Base-by-base conservation (phyloP, 2,113 vertebrate species). In the Tichodroma muraria region DNA sequence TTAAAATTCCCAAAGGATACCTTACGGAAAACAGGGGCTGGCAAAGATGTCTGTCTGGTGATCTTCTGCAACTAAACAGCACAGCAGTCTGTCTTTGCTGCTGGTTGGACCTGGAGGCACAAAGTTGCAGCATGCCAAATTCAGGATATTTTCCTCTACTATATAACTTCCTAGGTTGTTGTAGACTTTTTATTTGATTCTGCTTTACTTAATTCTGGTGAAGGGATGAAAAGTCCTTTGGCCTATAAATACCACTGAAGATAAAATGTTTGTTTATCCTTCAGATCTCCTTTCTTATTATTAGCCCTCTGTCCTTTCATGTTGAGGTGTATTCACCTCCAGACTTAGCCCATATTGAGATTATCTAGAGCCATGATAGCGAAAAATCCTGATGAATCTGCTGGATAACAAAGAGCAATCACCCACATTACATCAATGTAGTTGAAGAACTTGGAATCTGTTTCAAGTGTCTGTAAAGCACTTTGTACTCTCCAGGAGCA, bases 341-440 rank as follows among this genome's bases (percentile, higher is more conserved):
- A 79, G 57, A 45, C 2, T 4, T 35, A n/a, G 33, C 4, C 11
- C 3, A 9, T 61, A 44, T 16, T 49, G 63, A n/a, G 64, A 85
- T 47, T 35, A 87, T 68, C 64, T 79, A 80, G 45, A 59, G 18
- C 22, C 31, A 31, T 7, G 12, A 44, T 5, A 77, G n/a, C 0
- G 4, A 64, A 84, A 88, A 75, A 21, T 64, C 25, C 16, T 12
- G 35, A 57, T 64, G 27, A 64, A 76, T 56, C 35, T 22, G 9
- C 11, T 75, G 35, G 33, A 19, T 61, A 52, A 54, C 23, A 42
- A 86, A 77, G 16, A 47, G 16, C 40, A 80, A n/a, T 9, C 23
- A n/a, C 7, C 15, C 23, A 75, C 7, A 7, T 71, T 63, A 20
- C 33, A 37, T 44, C 23, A 49, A 15, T 0, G 0, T 11, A 31